A percentile compares a stretch with the other conserved stretches of the same genome.
These are phyloP conservation scores for Abrostola tripartita DNA, from an alignment of 2,888 invertebrate genomes.

Conservation along the genomic window DNA sequence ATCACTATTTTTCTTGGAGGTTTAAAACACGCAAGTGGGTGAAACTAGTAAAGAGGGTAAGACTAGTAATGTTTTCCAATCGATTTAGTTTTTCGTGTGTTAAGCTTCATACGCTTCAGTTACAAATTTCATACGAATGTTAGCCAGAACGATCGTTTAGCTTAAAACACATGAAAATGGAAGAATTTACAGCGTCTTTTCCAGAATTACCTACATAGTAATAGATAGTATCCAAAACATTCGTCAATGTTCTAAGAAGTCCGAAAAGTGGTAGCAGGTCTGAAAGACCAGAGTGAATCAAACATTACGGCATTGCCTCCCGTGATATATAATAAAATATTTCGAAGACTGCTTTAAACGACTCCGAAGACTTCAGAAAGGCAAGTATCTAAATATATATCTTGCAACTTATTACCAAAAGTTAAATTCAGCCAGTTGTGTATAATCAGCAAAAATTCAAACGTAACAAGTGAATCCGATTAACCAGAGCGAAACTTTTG, in stretches of 20 bases:
- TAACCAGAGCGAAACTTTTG: constrained; percentile 56
- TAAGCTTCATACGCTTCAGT: constrained; percentile 22
- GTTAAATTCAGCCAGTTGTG: constrained; percentile 26
- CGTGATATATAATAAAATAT: too few species aligned
- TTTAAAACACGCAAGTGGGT: constrained; percentile 41
- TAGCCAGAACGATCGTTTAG: constrained; percentile 5
- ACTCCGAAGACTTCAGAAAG: background rate
- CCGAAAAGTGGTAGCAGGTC: background rate
- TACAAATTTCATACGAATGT: constrained; percentile 14
- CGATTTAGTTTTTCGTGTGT: constrained; percentile 45
- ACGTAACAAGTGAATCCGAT: constrained; percentile 57
- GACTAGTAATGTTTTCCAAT: constrained; percentile 48
- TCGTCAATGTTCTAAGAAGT: background rate
- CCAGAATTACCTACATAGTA: too few species aligned
- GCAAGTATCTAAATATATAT: background rate
- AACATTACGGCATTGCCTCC: too few species aligned
- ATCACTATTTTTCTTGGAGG: constrained; percentile 42
- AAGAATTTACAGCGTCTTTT: too few species aligned
- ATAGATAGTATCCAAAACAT: background rate
- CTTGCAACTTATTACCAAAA: constrained; percentile 11
- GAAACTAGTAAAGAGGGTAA: constrained; percentile 40
- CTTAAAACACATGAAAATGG: background rate
- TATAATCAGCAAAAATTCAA: constrained; percentile 43
- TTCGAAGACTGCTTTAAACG: background rate
- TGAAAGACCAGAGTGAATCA: too few species aligned